A percentile compares a stretch with the other conserved stretches of the same genome.
These are phyloP conservation scores for Ditylenchus dipsaci DNA, from an alignment of 1,140 invertebrate species.

Conservation along the genomic window DNA sequence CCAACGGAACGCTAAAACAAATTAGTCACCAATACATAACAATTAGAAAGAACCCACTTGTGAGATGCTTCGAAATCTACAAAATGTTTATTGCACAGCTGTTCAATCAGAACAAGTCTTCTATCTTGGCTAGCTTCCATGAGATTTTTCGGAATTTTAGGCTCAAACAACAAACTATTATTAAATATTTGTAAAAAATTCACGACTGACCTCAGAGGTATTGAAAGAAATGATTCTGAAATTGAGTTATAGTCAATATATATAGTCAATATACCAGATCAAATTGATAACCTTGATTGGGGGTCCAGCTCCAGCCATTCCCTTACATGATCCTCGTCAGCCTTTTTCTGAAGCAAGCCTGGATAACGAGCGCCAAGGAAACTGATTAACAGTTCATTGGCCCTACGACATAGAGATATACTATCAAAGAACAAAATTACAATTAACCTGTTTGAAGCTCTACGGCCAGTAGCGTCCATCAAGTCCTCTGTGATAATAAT, in stretches of 20 bases:
- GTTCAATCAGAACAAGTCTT: conserved; percentile 12
- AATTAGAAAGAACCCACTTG: background rate
- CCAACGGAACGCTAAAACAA: too few species aligned
- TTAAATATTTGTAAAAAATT: too few species aligned
- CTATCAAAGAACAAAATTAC: too few species aligned
- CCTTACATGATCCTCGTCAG: conserved; percentile 22
- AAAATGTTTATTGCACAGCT: conserved; percentile 30
- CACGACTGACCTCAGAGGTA: too few species aligned
- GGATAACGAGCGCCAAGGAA: conserved; percentile 63
- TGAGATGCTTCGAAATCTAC: background rate
- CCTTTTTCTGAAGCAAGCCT: conserved; percentile 9
- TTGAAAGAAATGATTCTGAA: too few species aligned
- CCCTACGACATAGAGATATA: conserved; percentile 61
- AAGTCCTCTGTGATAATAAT: conserved; percentile 72
- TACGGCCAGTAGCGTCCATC: conserved; percentile 51
- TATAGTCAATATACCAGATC: too few species aligned
- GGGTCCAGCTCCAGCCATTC: background rate
- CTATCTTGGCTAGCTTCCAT: background rate
- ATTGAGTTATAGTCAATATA: too few species aligned
- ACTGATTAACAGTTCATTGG: conserved; percentile 74
- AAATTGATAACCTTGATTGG: too few species aligned
- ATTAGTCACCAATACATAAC: too few species aligned
- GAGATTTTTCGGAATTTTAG: background rate
- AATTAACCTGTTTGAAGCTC: conserved; percentile 68
- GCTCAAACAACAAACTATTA: background rate